These are phyloP conservation scores for Epinotia ramella DNA, from an alignment of 2,888 invertebrate species.

Conservation along the genomic window DNA sequence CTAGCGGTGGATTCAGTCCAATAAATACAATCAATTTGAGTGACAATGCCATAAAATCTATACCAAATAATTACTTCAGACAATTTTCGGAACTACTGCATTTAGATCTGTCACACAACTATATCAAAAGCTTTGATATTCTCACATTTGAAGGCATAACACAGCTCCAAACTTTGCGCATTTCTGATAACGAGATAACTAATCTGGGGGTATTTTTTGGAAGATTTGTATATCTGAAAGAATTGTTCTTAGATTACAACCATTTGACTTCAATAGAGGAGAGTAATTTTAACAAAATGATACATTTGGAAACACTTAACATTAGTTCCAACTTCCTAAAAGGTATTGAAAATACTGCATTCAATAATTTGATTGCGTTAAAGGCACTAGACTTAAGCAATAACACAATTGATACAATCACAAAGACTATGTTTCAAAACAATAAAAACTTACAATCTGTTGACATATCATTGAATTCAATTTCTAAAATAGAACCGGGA, in stretches of 20 bases:
- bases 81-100: conserved; percentile 27
- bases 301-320: conserved; percentile 14
- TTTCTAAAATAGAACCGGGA: conserved; percentile 35
- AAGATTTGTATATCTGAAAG: conserved; percentile 31
- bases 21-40: conserved; percentile 29
- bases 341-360: conserved; percentile 4
- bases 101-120: conserved; percentile 41
- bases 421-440: conserved; percentile 8
- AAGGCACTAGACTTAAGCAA: conserved; percentile 25
- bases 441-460: conserved; percentile 26
- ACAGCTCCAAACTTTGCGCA: conserved; percentile 32
- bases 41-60: conserved; percentile 28
- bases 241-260: conserved; percentile 38
- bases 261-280: conserved; percentile 26
- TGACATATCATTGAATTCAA: conserved; percentile 23
- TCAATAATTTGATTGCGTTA: conserved; percentile 16
- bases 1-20: conserved; percentile 3
- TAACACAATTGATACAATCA: conserved; percentile 28
- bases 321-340: conserved; percentile 31
- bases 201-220: conserved; percentile 28
- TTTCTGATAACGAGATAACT: conserved; percentile 39
- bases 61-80: conserved; percentile 35
- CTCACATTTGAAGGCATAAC: conserved; percentile 42
- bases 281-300: conserved; percentile 31
- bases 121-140: conserved; percentile 32